Evolutionary conservation across 2,888 invertebrate species (phyloP).

Genomic region (Eristalis pertinax): DNA sequence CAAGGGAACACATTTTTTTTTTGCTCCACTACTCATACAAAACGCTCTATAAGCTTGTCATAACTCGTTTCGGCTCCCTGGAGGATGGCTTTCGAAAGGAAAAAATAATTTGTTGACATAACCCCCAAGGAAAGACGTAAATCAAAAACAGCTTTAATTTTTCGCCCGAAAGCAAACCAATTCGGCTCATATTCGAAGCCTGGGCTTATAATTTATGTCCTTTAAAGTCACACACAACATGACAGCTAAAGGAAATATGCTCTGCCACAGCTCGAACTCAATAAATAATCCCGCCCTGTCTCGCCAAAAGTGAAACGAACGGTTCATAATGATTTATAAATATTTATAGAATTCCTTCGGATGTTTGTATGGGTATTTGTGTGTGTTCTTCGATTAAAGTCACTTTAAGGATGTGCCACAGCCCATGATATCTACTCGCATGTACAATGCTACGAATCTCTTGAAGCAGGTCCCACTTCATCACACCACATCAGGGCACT

Average conservation of each 20-base stretch:
- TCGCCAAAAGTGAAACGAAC: constrained; percentile 3
- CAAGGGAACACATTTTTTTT: no score
- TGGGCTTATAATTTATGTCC: constrained; percentile 55
- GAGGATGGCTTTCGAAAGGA: neutral
- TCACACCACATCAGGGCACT: neutral
- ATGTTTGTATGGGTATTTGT: neutral
- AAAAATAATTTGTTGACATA: constrained; percentile 65
- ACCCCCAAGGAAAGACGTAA: constrained; percentile 54
- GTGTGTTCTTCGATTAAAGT: constrained; percentile 52
- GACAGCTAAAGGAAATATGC: constrained; percentile 52
- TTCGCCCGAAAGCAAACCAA: neutral
- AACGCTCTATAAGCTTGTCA: neutral
- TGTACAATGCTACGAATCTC: neutral
- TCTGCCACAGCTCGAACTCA: constrained; percentile 33
- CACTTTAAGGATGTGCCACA: constrained; percentile 35
- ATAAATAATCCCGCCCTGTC: constrained; percentile 37
- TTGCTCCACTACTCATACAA: no score
- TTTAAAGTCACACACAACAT: constrained; percentile 54
- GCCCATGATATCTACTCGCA: neutral
- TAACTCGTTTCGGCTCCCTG: neutral
- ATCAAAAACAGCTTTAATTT: constrained; percentile 59
- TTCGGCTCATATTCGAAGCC: neutral
- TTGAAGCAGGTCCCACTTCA: neutral
- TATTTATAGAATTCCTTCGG: constrained; percentile 62
- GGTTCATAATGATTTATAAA: constrained; percentile 67